phyloP scores from a whole-genome alignment of 2,888 invertebrate genomes.

The Eutolmus rufibarbis region DNA sequence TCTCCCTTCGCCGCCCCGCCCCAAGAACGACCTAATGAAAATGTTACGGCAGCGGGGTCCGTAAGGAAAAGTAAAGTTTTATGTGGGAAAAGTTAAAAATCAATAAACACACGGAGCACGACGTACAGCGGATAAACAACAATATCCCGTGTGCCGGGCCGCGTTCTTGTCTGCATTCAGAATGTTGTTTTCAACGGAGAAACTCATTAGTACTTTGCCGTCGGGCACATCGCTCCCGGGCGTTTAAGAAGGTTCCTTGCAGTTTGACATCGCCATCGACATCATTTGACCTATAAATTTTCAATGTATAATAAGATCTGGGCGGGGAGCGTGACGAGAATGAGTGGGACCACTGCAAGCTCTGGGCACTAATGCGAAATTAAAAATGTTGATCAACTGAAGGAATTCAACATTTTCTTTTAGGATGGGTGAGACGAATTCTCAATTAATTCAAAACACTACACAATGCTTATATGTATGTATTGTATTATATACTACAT shows the following conservation, averaged over 20 bases:
- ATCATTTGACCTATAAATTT: neutral
- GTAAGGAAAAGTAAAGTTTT: neutral
- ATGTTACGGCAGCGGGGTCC: neutral
- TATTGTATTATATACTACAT: no score
- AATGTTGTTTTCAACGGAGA: slow-evolving; percentile 9
- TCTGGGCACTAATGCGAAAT: neutral
- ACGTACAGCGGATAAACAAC: neutral
- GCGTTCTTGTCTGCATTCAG: neutral
- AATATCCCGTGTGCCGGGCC: neutral
- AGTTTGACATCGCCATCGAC: neutral
- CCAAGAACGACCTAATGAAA: neutral
- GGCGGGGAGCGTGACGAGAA: neutral
- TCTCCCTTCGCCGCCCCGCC: neutral
- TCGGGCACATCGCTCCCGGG: neutral
- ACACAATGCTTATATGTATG: neutral
- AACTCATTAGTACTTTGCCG: slow-evolving; percentile 17
- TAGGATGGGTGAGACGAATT: neutral
- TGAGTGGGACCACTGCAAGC: neutral
- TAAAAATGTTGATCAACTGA: neutral
- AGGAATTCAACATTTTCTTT: neutral
- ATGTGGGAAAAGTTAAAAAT: neutral
- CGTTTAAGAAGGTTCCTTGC: neutral
- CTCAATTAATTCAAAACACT: neutral
- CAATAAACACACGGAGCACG: neutral
- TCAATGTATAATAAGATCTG: neutral